Conservation (phyloP, 2,888 invertebrate species). For the Melanchra persicariae region DNA sequence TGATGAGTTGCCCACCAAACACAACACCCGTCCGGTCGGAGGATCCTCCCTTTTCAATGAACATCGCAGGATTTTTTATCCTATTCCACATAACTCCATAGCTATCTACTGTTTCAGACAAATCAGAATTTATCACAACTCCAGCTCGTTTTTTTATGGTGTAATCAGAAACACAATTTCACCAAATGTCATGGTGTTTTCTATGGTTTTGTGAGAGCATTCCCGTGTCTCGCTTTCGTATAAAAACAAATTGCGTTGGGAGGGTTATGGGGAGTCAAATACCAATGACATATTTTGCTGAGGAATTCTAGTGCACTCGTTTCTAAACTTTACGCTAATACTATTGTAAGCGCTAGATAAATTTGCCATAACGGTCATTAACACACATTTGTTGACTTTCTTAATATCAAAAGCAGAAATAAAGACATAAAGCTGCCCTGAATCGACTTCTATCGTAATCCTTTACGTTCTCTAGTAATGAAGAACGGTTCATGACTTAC, state of each 20-base stretch:
- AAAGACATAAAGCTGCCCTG: too few relatives aligned
- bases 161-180: conserved; percentile 4
- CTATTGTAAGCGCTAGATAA: too few relatives aligned
- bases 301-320: not conserved
- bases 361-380: too few relatives aligned
- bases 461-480: too few relatives aligned
- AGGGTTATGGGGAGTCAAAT: conserved; percentile 9
- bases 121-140: conserved; percentile 23
- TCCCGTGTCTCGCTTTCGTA: conserved; percentile 39
- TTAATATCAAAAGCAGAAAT: too few relatives aligned
- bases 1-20: too few relatives aligned
- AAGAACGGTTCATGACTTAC: too few relatives aligned
- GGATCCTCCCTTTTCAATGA: not conserved
- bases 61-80: too few relatives aligned
- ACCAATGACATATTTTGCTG: not conserved
- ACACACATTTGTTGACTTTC: too few relatives aligned
- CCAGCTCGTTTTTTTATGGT: conserved; percentile 4
- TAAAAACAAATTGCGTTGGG: conserved; percentile 53
- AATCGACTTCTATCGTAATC: too few relatives aligned
- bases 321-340: too few relatives aligned
- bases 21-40: too few relatives aligned
- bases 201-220: conserved; percentile 55
- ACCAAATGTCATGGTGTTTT: conserved; percentile 27
- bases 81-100: not conserved
- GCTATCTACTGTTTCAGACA: not conserved